These are phyloP conservation scores for Budorcas taxicolor DNA, from an alignment of 2,113 vertebrate genomes.

Conservation along the genomic window DNA sequence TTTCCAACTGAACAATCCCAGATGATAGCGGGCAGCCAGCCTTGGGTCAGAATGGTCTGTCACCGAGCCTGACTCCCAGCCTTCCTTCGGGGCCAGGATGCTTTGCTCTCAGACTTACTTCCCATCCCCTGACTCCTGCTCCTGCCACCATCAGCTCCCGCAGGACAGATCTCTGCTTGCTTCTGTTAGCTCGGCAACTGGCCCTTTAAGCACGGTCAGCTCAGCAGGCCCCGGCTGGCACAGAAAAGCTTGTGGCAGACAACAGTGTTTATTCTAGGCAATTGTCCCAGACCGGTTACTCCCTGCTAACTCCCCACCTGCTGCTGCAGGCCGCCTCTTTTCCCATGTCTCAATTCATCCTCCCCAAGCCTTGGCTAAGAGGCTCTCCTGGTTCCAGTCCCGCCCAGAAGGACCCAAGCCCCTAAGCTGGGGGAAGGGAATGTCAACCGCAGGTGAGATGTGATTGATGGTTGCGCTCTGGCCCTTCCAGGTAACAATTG, in stretches of 20 bases:
- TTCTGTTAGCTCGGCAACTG: neutral
- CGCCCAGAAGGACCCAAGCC: neutral
- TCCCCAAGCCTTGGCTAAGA: neutral
- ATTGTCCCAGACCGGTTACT: conserved; percentile 56
- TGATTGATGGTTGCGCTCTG: neutral
- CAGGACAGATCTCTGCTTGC: neutral
- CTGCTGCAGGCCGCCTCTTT: conserved; percentile 13
- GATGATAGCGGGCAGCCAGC: neutral
- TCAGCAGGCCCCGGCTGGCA: conserved; percentile 57
- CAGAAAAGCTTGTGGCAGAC: conserved; percentile 51
- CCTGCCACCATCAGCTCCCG: neutral
- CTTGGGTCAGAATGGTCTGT: neutral
- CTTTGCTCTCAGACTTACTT: neutral
- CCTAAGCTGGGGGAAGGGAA: neutral
- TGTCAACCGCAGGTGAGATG: neutral
- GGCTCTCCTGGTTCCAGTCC: neutral
- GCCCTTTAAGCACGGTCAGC: conserved; percentile 44
- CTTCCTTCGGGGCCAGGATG: neutral
- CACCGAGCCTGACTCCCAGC: neutral
- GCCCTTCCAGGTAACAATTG: neutral
- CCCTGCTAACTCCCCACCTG: conserved; percentile 60
- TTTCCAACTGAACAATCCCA: neutral
- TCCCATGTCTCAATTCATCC: conserved; percentile 23
- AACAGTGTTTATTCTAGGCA: conserved; percentile 64
- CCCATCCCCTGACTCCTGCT: neutral